Evolutionary conservation across 2,113 vertebrate genomes (phyloP).

Genomic region (Tauraco erythrolophus): DNA sequence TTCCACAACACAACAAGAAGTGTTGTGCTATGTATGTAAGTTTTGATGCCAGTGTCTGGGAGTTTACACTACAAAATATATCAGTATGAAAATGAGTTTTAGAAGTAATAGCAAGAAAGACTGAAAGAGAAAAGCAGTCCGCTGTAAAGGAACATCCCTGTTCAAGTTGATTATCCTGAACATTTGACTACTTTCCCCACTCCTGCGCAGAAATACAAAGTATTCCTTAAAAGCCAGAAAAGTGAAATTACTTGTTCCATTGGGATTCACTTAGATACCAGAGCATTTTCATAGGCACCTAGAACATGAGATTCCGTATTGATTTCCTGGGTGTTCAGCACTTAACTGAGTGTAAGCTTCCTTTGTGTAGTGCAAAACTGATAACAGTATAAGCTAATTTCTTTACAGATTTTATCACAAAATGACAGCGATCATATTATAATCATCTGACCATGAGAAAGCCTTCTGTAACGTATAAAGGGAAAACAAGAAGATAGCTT

Average conservation of each 20-base stretch:
- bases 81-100: background rate
- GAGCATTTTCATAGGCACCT: background rate
- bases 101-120: background rate
- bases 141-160: background rate
- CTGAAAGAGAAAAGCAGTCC: background rate
- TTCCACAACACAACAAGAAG: background rate
- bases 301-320: background rate
- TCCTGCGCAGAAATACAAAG: background rate
- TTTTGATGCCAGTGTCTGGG: background rate
- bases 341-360: background rate
- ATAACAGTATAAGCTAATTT: fast-evolving
- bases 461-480: background rate
- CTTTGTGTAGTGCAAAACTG: background rate
- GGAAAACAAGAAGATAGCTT: background rate
- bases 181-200: background rate
- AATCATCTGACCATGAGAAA: background rate
- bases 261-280: background rate
- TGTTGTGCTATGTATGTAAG: fast-evolving
- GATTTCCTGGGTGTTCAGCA: background rate
- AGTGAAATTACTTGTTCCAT: background rate
- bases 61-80: background rate
- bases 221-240: background rate
- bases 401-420: background rate
- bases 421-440: background rate
- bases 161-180: background rate